Evolutionary conservation across 2,888 invertebrate genomes (phyloP).

Genomic region (Cantharis rustica): DNA sequence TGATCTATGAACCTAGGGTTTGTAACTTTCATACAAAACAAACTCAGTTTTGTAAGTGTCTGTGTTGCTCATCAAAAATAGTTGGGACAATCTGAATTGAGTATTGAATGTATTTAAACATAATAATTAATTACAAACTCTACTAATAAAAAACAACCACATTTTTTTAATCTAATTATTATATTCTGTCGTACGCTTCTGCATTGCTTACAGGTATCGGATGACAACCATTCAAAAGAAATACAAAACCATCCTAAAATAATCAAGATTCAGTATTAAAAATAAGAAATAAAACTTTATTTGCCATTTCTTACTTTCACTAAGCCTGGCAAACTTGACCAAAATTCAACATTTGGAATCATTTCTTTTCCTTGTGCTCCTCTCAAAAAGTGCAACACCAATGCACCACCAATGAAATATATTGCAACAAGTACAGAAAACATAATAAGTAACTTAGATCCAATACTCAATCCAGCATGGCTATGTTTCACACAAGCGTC

Average conservation of each 20-base stretch:
- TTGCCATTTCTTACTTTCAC: slow-evolving; percentile 63
- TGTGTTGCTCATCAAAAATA: background rate
- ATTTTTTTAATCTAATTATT: slow-evolving; percentile 34
- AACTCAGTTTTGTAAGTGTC: too few relatives aligned
- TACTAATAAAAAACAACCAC: background rate
- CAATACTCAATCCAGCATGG: slow-evolving; percentile 61
- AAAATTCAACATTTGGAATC: slow-evolving; percentile 75
- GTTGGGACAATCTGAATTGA: background rate
- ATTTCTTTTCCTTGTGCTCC: slow-evolving; percentile 76
- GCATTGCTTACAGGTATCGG: slow-evolving; percentile 48
- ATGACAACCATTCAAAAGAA: slow-evolving; percentile 65
- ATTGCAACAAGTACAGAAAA: slow-evolving; percentile 63
- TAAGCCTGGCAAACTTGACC: slow-evolving; percentile 71
- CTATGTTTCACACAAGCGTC: slow-evolving; percentile 58
- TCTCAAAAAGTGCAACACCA: slow-evolving; percentile 68
- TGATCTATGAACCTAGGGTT: too few relatives aligned
- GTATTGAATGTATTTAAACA: background rate
- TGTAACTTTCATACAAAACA: too few relatives aligned
- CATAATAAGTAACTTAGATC: slow-evolving; percentile 67
- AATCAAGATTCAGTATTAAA: background rate
- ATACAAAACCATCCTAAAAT: slow-evolving; percentile 69
- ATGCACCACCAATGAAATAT: slow-evolving; percentile 70
- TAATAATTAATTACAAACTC: background rate
- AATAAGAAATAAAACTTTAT: background rate
- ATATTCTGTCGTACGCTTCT: slow-evolving; percentile 61